phyloP scores from a whole-genome alignment of 2,888 invertebrate genomes.

The Abscondita cerata region DNA sequence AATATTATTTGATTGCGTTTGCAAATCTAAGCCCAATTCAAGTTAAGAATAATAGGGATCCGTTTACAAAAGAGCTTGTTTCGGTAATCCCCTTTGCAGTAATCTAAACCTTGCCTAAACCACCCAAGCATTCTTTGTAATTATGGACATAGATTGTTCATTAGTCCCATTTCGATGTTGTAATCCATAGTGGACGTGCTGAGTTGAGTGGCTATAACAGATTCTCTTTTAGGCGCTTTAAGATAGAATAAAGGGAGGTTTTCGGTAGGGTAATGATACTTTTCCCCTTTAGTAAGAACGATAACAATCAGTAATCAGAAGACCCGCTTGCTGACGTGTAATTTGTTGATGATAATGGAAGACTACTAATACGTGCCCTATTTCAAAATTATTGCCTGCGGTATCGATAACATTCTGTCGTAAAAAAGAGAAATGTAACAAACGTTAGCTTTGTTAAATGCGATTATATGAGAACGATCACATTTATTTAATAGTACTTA shows the following conservation, averaged over 20 bases:
- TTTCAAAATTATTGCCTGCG: constrained; percentile 18
- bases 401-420: constrained; percentile 3
- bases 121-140: constrained; percentile 13
- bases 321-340: constrained; percentile 47
- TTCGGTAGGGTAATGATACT: constrained; percentile 43
- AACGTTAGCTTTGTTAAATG: too few relatives aligned
- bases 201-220: constrained; percentile 22
- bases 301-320: constrained; percentile 48
- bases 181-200: constrained; percentile 30
- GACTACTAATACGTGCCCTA: constrained; percentile 35
- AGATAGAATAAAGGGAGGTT: constrained; percentile 29
- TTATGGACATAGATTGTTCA: constrained; percentile 24
- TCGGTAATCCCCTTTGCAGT: too few relatives aligned
- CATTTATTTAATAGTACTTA: too few relatives aligned
- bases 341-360: constrained; percentile 48
- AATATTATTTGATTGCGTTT: too few relatives aligned
- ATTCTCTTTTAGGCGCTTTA: constrained; percentile 22
- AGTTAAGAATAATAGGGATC: too few relatives aligned
- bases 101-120: too few relatives aligned
- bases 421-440: background rate
- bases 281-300: constrained; percentile 41
- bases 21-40: too few relatives aligned
- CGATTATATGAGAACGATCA: too few relatives aligned
- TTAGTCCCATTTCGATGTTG: constrained; percentile 29
- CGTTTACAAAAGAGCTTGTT: too few relatives aligned